Evolutionary conservation across 2,797 vertebrate genomes (phyloP), one percentile per base, ranked within the genome.

Genomic region (Amniataba percoides): DNA sequence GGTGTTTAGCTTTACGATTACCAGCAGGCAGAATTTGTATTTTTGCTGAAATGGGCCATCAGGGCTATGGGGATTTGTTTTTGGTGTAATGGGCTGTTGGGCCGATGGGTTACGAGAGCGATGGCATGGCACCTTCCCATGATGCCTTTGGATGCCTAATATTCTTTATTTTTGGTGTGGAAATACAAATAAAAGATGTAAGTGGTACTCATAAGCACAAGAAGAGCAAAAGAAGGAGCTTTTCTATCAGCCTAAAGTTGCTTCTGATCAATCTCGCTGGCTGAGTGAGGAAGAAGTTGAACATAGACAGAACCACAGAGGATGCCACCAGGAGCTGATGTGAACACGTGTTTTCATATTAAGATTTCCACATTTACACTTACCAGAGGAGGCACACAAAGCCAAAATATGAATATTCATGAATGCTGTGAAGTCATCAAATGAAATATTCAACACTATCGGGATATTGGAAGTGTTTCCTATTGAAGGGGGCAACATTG

Each of bases 391-490:
- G 61, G 67, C 75, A 36, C 83, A 82, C 62, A 76, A 77, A 78
- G 66, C 34, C 21, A 67, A 70, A 70, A 48, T 51, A 74, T 86
- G 75, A 87, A 90, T 87, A 88, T 92, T 90, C 82, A 88, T 75
- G 64, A 42, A 39, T 0, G 39, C 64, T 71, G 40, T 66, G 67
- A 80, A 77, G 60, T 71, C 69, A 80, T 71, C 57, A 67, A 57
- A 88, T 87, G 57, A 88, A 91, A 89, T 88, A 90, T 89, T 89
- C 79, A 87, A 63, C 58, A 55, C 48, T 25, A 76, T 79, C 16
- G 45, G 76, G 67, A 81, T 69, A 81, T 73, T 85, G 63, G 83
- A 39, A 85, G 64, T 73, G 73, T 77, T 51, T 80, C 61, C 74
- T 80, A 88, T 75, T 80, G 77, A 82, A 81, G 74, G 67, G 74